Evolutionary conservation across 92 coral and sea anemone species (phyloP).

Genomic region (Porites divaricata): DNA sequence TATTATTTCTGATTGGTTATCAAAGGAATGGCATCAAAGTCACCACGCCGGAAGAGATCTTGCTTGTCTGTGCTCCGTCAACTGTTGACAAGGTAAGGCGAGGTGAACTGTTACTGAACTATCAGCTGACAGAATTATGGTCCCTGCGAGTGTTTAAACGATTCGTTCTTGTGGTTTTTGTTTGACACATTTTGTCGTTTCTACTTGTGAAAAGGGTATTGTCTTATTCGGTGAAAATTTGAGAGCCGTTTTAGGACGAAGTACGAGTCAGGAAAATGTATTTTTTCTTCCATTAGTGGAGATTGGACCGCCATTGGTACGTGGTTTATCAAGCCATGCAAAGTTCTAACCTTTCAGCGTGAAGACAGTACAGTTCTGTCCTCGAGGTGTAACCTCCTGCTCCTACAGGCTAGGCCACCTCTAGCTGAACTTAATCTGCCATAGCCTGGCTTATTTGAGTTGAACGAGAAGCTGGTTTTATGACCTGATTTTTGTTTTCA

Average conservation of each 20-base stretch:
- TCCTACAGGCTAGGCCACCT: no score
- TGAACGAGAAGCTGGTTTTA: not conserved
- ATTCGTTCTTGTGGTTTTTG: not conserved
- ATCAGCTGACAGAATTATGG: not conserved
- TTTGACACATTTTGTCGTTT: no score
- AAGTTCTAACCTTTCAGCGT: no score
- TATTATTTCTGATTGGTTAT: not conserved
- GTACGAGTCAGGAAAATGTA: no score
- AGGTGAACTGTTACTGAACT: not conserved
- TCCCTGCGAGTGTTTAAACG: not conserved
- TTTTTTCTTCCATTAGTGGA: no score
- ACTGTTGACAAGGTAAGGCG: constrained; percentile 80
- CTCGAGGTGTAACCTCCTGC: no score
- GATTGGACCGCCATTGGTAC: no score
- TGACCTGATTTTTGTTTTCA: not conserved
- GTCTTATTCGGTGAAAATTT: no score
- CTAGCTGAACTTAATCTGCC: not conserved
- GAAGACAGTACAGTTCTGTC: no score
- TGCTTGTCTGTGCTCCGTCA: constrained; percentile 86
- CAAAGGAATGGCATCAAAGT: constrained; percentile 85
- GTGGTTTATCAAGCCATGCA: no score
- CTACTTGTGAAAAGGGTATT: no score
- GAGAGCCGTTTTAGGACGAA: no score
- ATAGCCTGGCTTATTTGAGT: not conserved
- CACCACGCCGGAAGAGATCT: constrained; percentile 88